A percentile compares a stretch with the other conserved stretches of the same genome.
Conservation (phyloP, 2,888 invertebrate species). For the Dichetophora obliterata region DNA sequence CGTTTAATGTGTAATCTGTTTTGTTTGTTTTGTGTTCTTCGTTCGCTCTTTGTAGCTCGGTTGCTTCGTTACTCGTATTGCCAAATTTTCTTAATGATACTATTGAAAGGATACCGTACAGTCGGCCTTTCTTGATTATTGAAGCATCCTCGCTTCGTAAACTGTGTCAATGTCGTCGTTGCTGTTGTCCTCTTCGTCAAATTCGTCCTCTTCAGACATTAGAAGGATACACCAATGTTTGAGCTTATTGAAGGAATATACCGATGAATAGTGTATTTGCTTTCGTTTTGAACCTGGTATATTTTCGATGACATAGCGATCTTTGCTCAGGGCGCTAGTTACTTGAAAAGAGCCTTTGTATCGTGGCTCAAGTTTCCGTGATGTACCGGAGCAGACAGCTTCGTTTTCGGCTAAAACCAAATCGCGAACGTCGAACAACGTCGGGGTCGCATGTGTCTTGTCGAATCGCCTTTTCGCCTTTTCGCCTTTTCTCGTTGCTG, state of each 20-base stretch:
- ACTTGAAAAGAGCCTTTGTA: neutral
- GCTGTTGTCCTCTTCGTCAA: neutral
- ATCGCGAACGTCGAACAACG: neutral
- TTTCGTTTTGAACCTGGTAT: conserved; percentile 46
- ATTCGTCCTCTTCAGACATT: neutral
- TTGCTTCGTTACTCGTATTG: no score
- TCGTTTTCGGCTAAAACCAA: neutral
- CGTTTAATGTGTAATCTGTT: no score
- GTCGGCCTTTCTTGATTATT: conserved; percentile 1
- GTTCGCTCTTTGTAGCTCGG: no score
- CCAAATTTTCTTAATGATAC: no score
- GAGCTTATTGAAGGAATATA: conserved; percentile 42
- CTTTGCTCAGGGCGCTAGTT: neutral
- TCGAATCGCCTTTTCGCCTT: conserved; percentile 39
- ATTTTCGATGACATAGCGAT: conserved; percentile 48
- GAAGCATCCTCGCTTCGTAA: neutral
- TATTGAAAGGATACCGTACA: neutral
- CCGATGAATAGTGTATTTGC: conserved; percentile 47
- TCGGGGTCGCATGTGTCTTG: neutral
- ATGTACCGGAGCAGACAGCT: neutral
- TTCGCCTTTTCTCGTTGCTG: conserved; percentile 16
- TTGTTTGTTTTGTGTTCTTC: no score
- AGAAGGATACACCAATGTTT: neutral
- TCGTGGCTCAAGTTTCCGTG: neutral
- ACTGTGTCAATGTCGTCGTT: neutral